Evolutionary conservation across 2,113 vertebrate species (phyloP).

Genomic region (Orcinus orca): DNA sequence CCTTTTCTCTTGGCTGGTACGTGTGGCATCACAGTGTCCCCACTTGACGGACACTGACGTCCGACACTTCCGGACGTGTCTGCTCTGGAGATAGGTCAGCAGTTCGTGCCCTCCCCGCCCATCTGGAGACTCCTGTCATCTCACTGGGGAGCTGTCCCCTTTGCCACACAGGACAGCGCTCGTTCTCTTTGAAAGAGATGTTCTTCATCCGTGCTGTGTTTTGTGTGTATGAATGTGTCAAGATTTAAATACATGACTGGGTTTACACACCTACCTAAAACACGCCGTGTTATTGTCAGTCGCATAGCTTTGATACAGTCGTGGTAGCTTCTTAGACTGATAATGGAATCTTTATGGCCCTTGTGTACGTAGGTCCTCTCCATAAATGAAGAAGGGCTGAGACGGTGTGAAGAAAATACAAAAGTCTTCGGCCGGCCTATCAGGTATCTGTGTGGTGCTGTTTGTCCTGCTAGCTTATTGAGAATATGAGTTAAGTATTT

Average conservation of each 20-base stretch:
- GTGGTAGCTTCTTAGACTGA: rapidly evolving
- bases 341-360: rapidly evolving
- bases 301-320: rapidly evolving
- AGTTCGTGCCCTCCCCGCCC: neutral
- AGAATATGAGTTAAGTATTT: neutral
- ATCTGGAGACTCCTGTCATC: rapidly evolving
- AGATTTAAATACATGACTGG: rapidly evolving
- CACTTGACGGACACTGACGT: rapidly evolving
- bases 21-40: neutral
- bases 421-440: slow-evolving; percentile 95
- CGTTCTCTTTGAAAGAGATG: neutral
- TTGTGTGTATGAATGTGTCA: too few species aligned
- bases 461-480: neutral
- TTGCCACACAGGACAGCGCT: rapidly evolving
- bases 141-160: rapidly evolving
- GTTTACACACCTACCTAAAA: rapidly evolving
- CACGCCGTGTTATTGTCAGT: rapidly evolving
- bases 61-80: rapidly evolving
- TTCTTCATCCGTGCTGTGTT: rapidly evolving
- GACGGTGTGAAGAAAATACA: slow-evolving; percentile 95
- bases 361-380: slow-evolving; percentile 88
- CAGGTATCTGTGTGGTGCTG: slow-evolving; percentile 83
- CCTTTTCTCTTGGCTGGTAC: neutral
- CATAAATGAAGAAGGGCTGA: slow-evolving; percentile 96
- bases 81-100: neutral